A percentile compares a stretch with the other conserved stretches of the same genome.
phyloP scores from a whole-genome alignment of 2,113 vertebrate species.

The Phylloscopus whistleri region DNA sequence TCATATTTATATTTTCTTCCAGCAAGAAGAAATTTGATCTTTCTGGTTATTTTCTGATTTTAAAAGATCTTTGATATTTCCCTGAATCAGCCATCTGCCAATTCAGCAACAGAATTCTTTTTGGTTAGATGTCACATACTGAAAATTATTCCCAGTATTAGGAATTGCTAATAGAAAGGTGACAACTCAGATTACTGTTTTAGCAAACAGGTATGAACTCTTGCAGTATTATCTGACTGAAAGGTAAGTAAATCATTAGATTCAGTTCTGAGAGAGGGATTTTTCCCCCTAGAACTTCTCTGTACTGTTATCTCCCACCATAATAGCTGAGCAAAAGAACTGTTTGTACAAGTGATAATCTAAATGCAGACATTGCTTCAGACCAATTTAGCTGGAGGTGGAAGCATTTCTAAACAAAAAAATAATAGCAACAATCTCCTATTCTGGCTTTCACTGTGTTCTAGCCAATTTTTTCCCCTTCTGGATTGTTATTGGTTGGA shows the following conservation, averaged over 20 bases:
- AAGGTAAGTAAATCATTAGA: slow-evolving; percentile 11
- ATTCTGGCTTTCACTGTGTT: neutral
- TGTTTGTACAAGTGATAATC: neutral
- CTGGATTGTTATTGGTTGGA: neutral
- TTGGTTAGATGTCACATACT: neutral
- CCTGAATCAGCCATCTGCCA: neutral
- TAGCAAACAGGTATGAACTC: neutral
- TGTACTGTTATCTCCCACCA: neutral
- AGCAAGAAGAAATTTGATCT: neutral
- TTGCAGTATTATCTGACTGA: neutral
- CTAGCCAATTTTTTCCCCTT: neutral
- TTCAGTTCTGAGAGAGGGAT: neutral
- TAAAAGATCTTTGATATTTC: neutral
- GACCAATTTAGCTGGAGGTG: neutral
- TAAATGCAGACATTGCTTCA: neutral
- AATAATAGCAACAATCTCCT: neutral
- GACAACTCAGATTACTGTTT: neutral
- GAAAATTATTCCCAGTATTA: neutral
- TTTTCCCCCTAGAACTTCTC: neutral
- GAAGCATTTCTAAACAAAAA: neutral
- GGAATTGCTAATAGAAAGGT: neutral
- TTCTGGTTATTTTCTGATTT: neutral
- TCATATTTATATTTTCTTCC: neutral
- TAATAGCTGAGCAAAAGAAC: neutral
- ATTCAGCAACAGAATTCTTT: neutral